Base-by-base conservation (phyloP, 2,888 invertebrate species). In the Diarsia mendica region DNA sequence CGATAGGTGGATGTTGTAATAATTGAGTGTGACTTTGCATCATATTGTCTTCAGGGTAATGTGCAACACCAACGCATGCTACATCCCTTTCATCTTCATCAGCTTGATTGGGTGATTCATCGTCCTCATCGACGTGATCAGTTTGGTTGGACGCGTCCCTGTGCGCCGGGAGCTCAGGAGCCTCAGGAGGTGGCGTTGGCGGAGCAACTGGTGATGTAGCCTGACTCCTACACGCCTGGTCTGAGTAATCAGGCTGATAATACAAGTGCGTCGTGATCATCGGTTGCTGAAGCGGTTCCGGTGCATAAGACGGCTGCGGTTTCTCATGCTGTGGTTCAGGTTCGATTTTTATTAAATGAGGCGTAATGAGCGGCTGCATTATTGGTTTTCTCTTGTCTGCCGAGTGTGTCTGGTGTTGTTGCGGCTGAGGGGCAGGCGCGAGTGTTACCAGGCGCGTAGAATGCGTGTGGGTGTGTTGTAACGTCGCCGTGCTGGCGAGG, bases 71-170 rank as follows among this genome's bases (percentile, higher is more conserved):
- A 3, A 96, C 92, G 72, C 96, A 96, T 2, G 96, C 96, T 0
- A 96, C 92, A 49, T 95, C 95, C 49, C 95, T 90, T 85, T 96
- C 96, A 69, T 96, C 95, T 63, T 96, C 96, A 75, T 96, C 96
- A 1, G 95, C 95, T 18, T 95, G 94, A 77, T 95, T 95, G 0
- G 94, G 96, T 0, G 95, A 94, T 76, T 96, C 98, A 83, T 98
- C 98, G 73, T 98, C 98, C 86, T 97, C 98, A 88, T 97, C 97
- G 0, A 98, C 97, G 33, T 98, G 97, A 89, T 98, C 98, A 0
- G 98, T 98, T 94, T 98, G 98, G 90, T 98, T 98, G 70, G 98
- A 98, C 0, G 98, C 98, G 89, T 98, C 98, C 91, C 97, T 93
- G 61, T 96, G 98, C n/a, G 98, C 98, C 51, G 97, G 97, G 6